phyloP scores from a whole-genome alignment of 2,797 vertebrate genomes.

The Pantherophis vulpinus region DNA sequence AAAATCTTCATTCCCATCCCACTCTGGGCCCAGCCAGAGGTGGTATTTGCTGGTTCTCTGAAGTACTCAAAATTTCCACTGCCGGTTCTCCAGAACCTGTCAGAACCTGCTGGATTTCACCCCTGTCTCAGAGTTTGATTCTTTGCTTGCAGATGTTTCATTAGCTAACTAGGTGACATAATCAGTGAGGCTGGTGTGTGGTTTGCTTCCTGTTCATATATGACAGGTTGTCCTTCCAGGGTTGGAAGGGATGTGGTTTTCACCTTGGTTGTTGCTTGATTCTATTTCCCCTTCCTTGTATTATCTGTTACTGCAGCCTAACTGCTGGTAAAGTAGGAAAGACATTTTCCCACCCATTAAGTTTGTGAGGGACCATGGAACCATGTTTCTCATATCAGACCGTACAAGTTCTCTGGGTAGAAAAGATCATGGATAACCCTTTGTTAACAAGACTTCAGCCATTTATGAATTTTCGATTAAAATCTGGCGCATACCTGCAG shows the following conservation, averaged over 20 bases:
- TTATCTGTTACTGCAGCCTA: not conserved
- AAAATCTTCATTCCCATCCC: too few relatives aligned
- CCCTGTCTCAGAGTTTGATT: not conserved
- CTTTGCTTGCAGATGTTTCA: not conserved
- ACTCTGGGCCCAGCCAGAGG: too few relatives aligned
- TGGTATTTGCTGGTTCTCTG: too few relatives aligned
- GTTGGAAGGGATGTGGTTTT: not conserved
- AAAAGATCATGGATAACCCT: slow-evolving; percentile 47
- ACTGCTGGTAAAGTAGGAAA: not conserved
- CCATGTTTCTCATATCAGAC: slow-evolving; percentile 13
- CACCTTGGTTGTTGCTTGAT: not conserved
- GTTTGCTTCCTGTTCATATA: not conserved
- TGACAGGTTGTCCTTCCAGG: not conserved
- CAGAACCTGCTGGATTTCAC: too few relatives aligned
- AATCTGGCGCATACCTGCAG: slow-evolving; percentile 51
- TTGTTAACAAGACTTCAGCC: slow-evolving; percentile 46
- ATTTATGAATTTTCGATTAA: slow-evolving; percentile 53
- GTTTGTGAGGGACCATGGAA: not conserved
- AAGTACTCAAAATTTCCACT: too few relatives aligned
- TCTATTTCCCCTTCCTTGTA: not conserved
- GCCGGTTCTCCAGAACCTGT: too few relatives aligned
- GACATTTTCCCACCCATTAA: not conserved
- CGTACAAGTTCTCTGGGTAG: slow-evolving; percentile 44
- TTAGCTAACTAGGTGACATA: not conserved
- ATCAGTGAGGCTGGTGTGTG: not conserved